Evolutionary conservation across 2,113 vertebrate species (phyloP).

Genomic region (Megaceryle torquata): DNA sequence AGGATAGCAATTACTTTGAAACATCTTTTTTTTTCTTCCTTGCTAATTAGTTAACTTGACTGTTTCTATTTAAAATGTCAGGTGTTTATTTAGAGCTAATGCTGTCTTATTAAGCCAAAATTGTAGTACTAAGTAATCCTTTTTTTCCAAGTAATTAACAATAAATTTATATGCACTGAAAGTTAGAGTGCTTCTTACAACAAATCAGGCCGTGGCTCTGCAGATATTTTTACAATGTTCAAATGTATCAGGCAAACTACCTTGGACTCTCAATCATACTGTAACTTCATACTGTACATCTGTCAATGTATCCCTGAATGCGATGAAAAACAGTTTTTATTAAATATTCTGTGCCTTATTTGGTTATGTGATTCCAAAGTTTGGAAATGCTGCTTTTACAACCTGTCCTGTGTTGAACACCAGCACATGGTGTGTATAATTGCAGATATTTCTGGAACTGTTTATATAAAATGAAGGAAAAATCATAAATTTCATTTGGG

Average conservation of each 20-base stretch:
- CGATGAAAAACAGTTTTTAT: not conserved
- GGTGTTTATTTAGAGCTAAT: not conserved
- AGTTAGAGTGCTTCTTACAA: not conserved
- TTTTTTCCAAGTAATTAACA: not conserved
- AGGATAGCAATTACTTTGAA: not conserved
- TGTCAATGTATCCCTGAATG: not conserved
- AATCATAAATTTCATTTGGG: not conserved
- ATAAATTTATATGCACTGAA: not conserved
- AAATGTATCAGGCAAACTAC: not conserved
- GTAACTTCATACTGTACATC: not conserved
- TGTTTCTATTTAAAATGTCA: not conserved
- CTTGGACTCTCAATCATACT: not conserved
- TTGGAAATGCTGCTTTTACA: not conserved
- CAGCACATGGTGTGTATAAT: not conserved
- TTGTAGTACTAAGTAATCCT: not conserved
- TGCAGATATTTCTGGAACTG: conserved; percentile 11
- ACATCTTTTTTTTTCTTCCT: not conserved
- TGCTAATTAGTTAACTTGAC: not conserved
- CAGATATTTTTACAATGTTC: not conserved
- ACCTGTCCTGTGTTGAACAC: not conserved
- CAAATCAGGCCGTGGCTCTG: not conserved
- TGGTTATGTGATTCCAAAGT: not conserved
- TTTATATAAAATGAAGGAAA: not conserved
- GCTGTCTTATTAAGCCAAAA: not conserved
- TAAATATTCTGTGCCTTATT: not conserved